phyloP scores from a whole-genome alignment of 2,113 vertebrate genomes.

The Dipodomys spectabilis region DNA sequence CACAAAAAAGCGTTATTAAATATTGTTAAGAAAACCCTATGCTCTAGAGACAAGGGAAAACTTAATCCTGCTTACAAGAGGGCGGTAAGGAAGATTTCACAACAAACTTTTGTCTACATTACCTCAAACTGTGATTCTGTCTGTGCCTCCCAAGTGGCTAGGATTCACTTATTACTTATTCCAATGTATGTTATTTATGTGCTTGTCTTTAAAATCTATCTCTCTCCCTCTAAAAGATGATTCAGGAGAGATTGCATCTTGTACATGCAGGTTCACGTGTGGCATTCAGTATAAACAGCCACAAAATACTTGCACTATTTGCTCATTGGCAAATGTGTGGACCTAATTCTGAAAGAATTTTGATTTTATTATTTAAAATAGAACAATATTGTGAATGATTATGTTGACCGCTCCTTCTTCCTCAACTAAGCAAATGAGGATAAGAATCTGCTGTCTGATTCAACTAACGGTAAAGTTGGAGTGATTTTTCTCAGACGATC shows the following conservation, averaged over 20 bases:
- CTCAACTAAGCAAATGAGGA: not conserved
- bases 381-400: not conserved
- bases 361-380: not conserved
- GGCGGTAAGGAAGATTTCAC: not conserved
- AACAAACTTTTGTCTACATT: not conserved
- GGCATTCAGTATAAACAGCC: not conserved
- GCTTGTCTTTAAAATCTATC: not conserved
- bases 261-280: not conserved
- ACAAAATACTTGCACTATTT: not conserved
- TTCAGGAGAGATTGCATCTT: not conserved
- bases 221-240: not conserved
- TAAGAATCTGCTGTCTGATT: not conserved
- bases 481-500: not conserved
- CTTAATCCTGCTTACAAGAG: not conserved
- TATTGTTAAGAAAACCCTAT: constrained; percentile 29
- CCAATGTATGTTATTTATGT: not conserved
- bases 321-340: not conserved
- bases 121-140: too few relatives aligned
- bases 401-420: not conserved
- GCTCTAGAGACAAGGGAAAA: not conserved
- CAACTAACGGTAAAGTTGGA: not conserved
- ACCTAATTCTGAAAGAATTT: not conserved
- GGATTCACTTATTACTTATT: not conserved
- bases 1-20: constrained; percentile 36
- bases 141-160: too few relatives aligned